Base-by-base conservation (phyloP, 2,888 invertebrate species). In the Andrena praecox region DNA sequence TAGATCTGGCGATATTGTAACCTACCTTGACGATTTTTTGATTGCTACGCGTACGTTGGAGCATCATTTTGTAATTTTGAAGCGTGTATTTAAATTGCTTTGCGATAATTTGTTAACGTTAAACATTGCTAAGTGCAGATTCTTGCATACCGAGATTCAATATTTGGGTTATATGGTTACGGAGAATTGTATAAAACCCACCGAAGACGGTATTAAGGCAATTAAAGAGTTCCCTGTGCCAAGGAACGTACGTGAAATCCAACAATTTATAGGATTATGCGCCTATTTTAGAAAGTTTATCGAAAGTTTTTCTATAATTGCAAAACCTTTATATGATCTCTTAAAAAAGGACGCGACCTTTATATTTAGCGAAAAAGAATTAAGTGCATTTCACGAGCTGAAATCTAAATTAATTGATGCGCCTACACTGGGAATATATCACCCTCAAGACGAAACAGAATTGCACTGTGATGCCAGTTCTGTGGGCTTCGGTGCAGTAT, bases 11-110 rank as follows among this genome's bases (percentile, higher is more conserved):
- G 59, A 48, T 29, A 31, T 73, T 2, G 56, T 52, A 12, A 66
- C 56, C 7, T 73, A 66, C n/a, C 7, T 66, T 1, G 73, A 73
- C 16, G 73, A 73, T 42, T 31, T 75, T 33, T n/a, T 67, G 0
- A 59, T 67, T 10, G 12, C 29, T 8, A 67, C 74, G 7, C 24
- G 31, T 33, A 52, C 27, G 7, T 27, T 62, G 62, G 60, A 68
- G 0, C 20, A 52, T 29, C 68, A 62, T 20, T 42, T 42, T 42
- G 12, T 35, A 10, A 35, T 35, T 35, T 2, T 35, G 10, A 62
- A 62, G 5, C 8, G 20, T 7, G 62, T 35, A 33, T 35, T 63
- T 24, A 35, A 63, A 8, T n/a, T 24, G 2, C 24, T 33, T 2
- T n/a, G 31, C 8, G 33, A 60, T 4, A 33, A 60, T 16, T n/a